Evolutionary conservation across 64 coral and sea anemone species (phyloP), one percentile per base, ranked within the genome.

Genomic region (Montipora foliosa): DNA sequence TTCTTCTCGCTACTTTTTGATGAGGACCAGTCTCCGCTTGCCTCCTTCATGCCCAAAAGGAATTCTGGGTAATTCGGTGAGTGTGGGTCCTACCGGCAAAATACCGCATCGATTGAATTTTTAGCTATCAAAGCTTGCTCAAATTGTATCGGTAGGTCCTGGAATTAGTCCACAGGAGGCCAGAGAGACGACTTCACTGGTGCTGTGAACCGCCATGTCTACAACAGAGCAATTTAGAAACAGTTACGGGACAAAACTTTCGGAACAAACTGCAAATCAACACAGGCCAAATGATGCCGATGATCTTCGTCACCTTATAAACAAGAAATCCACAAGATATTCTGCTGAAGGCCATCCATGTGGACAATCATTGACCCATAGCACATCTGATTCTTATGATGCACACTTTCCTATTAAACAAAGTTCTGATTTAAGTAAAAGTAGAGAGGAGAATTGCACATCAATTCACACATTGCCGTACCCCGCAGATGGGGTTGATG

Each of bases 401-500:
- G 16, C 29, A 5, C 4, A 16, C 15, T 2, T 14, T 9, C 0
- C 37, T 16, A 29, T 14, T 17, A 67, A 67, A 14, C 80, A 64
- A 16, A 46, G 60, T 46, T 17, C 2, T 47, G 15, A 46, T 37
- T 37, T 37, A 37, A 37, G 29, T 37, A 37, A 37, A 37, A 37
- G 29, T 37, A 37, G 15, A 5, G 64, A 5, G 11, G 44, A 5
- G 20, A 19, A 49, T 68, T 16, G 17, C 16, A 95, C 90, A 74
- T n/a, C 21, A 7, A 81, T 87, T 49, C 57, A 68, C 13, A 61
- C 15, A 21, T 67, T 98, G 9, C 97, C 92, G 49, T 83, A 89
- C 24, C 97, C 95, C 66, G 97, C 94, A 11, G 89, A 94, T 51
- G 97, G 97, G n/a, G 94, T 99, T 2, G 73, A 83, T n/a, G 94